phyloP scores from a whole-genome alignment of 1,140 invertebrate genomes.

The Drosophila bifasciata region DNA sequence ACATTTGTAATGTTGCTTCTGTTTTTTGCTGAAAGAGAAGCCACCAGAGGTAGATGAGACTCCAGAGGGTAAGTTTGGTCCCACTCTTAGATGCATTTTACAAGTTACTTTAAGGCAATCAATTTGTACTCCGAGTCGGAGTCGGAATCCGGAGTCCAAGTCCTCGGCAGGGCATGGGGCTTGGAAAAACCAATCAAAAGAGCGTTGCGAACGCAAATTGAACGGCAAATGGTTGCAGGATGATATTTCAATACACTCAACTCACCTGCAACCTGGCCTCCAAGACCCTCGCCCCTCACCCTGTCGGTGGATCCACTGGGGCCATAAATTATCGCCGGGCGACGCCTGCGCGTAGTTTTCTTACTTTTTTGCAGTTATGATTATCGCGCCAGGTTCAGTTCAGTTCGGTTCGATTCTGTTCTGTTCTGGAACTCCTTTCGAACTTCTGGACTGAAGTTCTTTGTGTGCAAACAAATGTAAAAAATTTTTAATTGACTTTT shows the following conservation, averaged over 20 bases:
- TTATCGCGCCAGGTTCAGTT: conserved; percentile 67
- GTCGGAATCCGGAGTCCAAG: too few relatives aligned
- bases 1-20: conserved; percentile 83
- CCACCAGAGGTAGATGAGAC: conserved; percentile 15
- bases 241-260: conserved; percentile 77
- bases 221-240: conserved; percentile 79
- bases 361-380: conserved; percentile 83
- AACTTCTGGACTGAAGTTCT: conserved; percentile 22
- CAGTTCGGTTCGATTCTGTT: conserved; percentile 8
- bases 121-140: conserved; percentile 60
- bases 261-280: conserved; percentile 19
- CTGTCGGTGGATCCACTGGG: conserved; percentile 7
- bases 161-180: conserved; percentile 13
- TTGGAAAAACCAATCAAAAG: conserved; percentile 80
- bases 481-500: conserved; percentile 83
- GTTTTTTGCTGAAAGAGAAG: conserved; percentile 66
- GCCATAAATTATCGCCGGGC: conserved; percentile 75
- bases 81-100: conserved; percentile 72
- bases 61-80: conserved; percentile 18
- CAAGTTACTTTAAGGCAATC: conserved; percentile 83
- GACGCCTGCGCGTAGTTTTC: conserved; percentile 79
- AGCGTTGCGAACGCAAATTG: conserved; percentile 82
- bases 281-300: neutral
- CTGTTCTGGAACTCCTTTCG: conserved; percentile 18
- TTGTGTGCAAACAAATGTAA: conserved; percentile 80